Conservation (phyloP, 2,797 vertebrate genomes). For the Catharus ustulatus region DNA sequence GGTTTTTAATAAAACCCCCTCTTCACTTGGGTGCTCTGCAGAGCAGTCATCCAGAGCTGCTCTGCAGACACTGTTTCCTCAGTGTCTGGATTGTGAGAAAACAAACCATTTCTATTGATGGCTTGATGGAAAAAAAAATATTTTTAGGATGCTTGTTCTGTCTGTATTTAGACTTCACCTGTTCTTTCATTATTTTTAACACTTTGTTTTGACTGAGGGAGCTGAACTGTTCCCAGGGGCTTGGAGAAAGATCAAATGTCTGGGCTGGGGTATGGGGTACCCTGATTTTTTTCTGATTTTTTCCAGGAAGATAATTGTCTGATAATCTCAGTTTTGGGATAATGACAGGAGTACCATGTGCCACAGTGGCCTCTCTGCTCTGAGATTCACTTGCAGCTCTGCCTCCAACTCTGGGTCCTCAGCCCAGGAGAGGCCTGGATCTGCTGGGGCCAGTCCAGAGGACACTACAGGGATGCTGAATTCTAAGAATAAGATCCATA, state of each 20-base stretch:
- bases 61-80: background rate
- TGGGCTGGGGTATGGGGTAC: background rate
- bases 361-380: background rate
- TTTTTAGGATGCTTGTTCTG: background rate
- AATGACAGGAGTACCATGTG: rapidly evolving
- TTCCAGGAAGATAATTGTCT: background rate
- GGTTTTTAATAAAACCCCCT: background rate
- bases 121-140: background rate
- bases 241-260: background rate
- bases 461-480: background rate
- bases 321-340: background rate
- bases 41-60: background rate
- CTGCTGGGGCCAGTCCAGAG: background rate
- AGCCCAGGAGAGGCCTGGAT: background rate
- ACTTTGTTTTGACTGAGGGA: background rate
- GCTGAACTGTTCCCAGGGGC: background rate
- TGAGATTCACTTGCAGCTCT: background rate
- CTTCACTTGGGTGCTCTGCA: background rate
- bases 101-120: background rate
- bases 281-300: background rate
- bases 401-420: background rate
- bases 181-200: constrained; percentile 28
- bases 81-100: background rate
- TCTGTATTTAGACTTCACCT: constrained; percentile 45
- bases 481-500: background rate